Base-by-base conservation (phyloP, 2,797 vertebrate species). In the Rallus crepitans region DNA sequence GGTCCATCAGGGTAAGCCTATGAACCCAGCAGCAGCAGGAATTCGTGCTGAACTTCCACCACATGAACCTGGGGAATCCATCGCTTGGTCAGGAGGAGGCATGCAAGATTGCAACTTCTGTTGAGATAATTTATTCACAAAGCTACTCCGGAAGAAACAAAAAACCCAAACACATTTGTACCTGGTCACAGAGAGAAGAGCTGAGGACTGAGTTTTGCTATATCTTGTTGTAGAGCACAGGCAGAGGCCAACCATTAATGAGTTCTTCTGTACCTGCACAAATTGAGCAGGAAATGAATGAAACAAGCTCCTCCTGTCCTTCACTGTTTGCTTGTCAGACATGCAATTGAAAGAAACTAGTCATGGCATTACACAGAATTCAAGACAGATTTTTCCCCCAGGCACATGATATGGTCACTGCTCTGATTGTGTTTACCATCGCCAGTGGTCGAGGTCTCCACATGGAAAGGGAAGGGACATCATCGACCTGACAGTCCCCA, bases 371-470 rank as follows among this genome's bases (percentile, higher is more conserved):
- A 25, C 5, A 66, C 16, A 12, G 1, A 0, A 78, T 27, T 79
- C 0, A 2, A 59, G 31, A 1, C 70, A 57, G 45, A 37, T 24
- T 79, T 31, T 52, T 78, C 37, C 55, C 11, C 11, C 39, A 63
- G 33, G 37, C 7, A 37, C 28, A 4, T 11, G 11, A 53, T 8
- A 11, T 24, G 12, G 7, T 63, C 20, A 2, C 30, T 66, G 20
- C 47, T 71, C 33, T 21, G 40, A 16, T 3, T 2, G 1, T 9
- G 9, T 25, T 89, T 83, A 11, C 53, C 28, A n/a, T 0, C 0
- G 15, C 10, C 0, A 0, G 18, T 6, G 6, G 14, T 30, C 0
- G 0, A 15, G 16, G 15, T 61, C 12, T 33, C 40, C 16, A 18
- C 3, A 0, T 11, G 28, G 21, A 40, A 47, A 64, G 12, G 30